Evolutionary conservation across 2,888 invertebrate species (phyloP).

Genomic region (Galerucella calmariensis): DNA sequence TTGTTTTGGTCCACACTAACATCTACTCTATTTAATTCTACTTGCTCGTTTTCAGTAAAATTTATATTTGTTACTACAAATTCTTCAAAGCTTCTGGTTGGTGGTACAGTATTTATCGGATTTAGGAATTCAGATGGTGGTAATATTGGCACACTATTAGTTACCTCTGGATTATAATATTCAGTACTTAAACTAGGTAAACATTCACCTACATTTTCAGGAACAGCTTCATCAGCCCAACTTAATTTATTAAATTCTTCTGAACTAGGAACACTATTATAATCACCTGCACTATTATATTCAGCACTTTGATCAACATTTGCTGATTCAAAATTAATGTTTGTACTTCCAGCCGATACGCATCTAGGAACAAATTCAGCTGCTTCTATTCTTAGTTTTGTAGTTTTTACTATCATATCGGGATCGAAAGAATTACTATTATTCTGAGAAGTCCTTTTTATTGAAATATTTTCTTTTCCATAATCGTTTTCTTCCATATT

Average conservation of each 20-base stretch:
- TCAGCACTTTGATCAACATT: background rate
- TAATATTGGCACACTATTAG: background rate
- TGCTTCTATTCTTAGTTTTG: conserved; percentile 6
- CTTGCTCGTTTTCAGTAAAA: background rate
- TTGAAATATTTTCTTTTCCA: conserved; percentile 1
- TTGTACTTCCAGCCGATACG: background rate
- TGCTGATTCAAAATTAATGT: background rate
- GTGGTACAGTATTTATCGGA: background rate
- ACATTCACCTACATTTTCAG: background rate
- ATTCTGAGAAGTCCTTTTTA: background rate
- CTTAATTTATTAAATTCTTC: background rate
- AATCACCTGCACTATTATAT: background rate
- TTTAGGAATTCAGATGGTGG: background rate
- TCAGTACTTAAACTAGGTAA: background rate
- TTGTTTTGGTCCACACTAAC: background rate
- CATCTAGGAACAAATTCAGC: conserved; percentile 6
- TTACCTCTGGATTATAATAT: background rate
- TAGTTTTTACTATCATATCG: background rate
- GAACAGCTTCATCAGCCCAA: background rate
- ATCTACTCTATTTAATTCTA: background rate
- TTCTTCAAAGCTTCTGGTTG: conserved; percentile 4
- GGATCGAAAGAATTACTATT: background rate
- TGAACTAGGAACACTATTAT: background rate
- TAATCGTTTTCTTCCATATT: background rate
- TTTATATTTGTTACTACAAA: background rate